Evolutionary conservation across 2,113 vertebrate species (phyloP).

Genomic region (Vombatus ursinus): DNA sequence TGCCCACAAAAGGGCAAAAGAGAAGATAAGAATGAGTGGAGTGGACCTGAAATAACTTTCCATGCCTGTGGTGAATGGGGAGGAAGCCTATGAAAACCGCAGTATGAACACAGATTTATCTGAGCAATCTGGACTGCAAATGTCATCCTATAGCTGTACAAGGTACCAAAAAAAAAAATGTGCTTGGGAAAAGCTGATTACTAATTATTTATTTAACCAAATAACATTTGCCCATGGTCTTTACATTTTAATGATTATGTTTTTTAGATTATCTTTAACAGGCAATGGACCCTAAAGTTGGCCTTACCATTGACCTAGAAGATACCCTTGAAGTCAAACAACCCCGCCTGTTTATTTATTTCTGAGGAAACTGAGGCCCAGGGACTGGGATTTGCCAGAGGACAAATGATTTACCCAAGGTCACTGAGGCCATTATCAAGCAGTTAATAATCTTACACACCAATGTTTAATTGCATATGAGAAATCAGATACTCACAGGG

Average conservation of each 20-base stretch:
- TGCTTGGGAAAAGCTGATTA: not conserved
- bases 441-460: not conserved
- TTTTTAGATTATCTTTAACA: not conserved
- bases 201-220: not conserved
- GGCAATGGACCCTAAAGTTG: not conserved
- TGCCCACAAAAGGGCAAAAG: not conserved
- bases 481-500: not conserved
- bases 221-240: not conserved
- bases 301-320: not conserved
- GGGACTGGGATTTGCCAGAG: not conserved
- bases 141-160: not conserved
- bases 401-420: not conserved
- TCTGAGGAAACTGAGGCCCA: not conserved
- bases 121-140: not conserved
- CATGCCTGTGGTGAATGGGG: not conserved
- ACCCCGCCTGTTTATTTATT: not conserved
- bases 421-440: not conserved
- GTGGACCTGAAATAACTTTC: not conserved
- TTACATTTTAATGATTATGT: not conserved
- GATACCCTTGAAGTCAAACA: not conserved
- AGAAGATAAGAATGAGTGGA: not conserved
- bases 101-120: not conserved
- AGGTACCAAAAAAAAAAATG: not conserved
- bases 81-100: not conserved
- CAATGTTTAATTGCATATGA: not conserved